Base-by-base conservation (phyloP, 2,113 vertebrate species). In the Leucoraja erinaceus region DNA sequence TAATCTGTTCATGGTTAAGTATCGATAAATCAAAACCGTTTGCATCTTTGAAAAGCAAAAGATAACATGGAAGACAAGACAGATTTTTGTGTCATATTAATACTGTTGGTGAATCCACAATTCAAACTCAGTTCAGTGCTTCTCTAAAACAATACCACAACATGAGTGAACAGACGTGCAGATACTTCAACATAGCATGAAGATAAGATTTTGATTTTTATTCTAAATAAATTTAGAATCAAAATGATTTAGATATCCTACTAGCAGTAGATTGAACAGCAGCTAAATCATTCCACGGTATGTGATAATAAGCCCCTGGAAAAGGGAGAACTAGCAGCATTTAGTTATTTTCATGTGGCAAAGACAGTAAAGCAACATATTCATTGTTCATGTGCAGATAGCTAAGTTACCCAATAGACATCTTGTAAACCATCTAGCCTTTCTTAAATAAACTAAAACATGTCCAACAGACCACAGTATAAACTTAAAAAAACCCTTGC, bases 401-500 rank as follows among this genome's bases (percentile, higher is more conserved):
- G 81, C 90, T 77, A 90, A 93, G 63, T 93, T 92, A 93, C 93
- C 68, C 78, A 91, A 93, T 84, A 93, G 92, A 90, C 92, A 81
- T 92, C 72, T 77, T 93, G 74, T 94, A 94, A 95, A 95, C 93
- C 38, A 84, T 93, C 91, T 0, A 7, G 90, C 93, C 33, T 91
- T 74, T 72, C 66, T 93, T 93, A 95, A 95, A 95, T 90, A 94
- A 94, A 94, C 16, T 66, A 33, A 93, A 92, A 94, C 92, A 94
- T 94, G 95, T 93, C 70, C 94, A 83, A 93, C 94, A 93, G 18
- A 91, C 92, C 94, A 93, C 95, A 96, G 94, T 93, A 93, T 81
- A 95, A 92, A 93, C 25, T 95, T 93, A 96, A 96, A 95, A 47
- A 88, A 96, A 94, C 95, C 94, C 94, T 96, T 95, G 93, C 94